Conservation (phyloP, 2,888 invertebrate species). For the Ormyrus nitidulus region DNA sequence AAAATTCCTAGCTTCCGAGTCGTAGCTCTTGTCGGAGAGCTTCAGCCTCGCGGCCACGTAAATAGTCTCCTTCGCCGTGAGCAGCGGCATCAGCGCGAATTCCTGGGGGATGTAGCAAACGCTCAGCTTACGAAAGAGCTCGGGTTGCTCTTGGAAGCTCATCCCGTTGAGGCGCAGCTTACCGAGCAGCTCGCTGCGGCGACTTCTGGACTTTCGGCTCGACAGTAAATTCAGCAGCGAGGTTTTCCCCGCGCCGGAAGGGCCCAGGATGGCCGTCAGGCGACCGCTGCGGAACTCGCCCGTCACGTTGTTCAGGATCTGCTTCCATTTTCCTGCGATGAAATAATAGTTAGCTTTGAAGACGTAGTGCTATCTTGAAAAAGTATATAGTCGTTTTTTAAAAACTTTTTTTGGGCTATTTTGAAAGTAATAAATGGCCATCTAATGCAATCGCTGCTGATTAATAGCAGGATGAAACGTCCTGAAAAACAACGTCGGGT, state of each 20-base stretch:
- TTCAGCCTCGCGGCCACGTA: slow-evolving; percentile 79
- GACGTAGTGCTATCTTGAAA: no score
- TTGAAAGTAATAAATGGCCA: neutral
- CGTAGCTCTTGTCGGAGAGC: slow-evolving; percentile 66
- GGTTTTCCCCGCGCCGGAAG: slow-evolving; percentile 87
- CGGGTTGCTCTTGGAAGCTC: slow-evolving; percentile 24
- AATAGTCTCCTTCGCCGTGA: slow-evolving; percentile 79
- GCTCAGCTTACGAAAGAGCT: slow-evolving; percentile 21
- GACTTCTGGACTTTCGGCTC: slow-evolving; percentile 76
- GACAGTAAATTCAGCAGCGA: slow-evolving; percentile 85
- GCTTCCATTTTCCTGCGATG: slow-evolving; percentile 63
- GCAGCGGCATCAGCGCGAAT: slow-evolving; percentile 77
- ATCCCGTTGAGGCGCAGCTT: slow-evolving; percentile 28
- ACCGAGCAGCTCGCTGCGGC: slow-evolving; percentile 59
- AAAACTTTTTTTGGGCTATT: no score
- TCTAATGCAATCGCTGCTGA: no score
- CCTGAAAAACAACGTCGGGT: no score
- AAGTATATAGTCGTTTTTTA: no score
- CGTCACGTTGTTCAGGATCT: slow-evolving; percentile 78
- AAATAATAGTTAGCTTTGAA: no score
- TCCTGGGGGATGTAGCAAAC: slow-evolving; percentile 84
- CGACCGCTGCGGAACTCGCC: slow-evolving; percentile 81
- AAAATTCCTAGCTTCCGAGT: slow-evolving; percentile 57
- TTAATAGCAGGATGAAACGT: no score
- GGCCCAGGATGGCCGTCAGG: slow-evolving; percentile 82